Evolutionary conservation across 2,113 vertebrate genomes (phyloP).

Genomic region (Meriones unguiculatus): DNA sequence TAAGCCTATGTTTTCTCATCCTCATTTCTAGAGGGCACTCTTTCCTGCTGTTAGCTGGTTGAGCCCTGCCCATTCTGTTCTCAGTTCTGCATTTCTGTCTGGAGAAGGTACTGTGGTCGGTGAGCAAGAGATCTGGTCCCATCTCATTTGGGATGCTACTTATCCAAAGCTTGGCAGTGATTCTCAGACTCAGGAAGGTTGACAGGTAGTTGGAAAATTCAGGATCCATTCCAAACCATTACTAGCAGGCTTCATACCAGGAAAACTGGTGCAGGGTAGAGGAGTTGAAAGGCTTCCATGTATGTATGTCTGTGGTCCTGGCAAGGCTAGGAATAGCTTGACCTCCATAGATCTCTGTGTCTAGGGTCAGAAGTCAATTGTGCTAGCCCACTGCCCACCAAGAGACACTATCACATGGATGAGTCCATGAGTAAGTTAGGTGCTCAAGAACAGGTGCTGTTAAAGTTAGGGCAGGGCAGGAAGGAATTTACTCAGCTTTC

Average conservation of each 20-base stretch:
- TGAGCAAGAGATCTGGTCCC: not conserved
- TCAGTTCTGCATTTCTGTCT: not conserved
- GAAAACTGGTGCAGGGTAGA: not conserved
- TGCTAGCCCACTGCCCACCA: not conserved
- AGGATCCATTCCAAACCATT: not conserved
- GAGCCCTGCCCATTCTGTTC: accelerated
- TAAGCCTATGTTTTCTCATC: not conserved
- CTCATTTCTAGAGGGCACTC: not conserved
- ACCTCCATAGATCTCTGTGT: too few relatives aligned
- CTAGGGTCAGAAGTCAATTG: not conserved
- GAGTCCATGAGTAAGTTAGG: not conserved
- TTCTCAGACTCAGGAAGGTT: not conserved
- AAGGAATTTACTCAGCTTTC: not conserved
- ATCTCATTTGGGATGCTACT: not conserved
- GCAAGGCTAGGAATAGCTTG: not conserved
- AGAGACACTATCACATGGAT: not conserved
- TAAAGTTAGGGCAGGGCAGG: not conserved
- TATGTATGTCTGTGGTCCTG: not conserved
- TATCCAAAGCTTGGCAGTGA: not conserved
- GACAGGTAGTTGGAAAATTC: not conserved
- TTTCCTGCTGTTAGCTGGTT: not conserved
- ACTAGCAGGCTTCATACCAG: not conserved
- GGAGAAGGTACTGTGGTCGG: not conserved
- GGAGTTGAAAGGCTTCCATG: not conserved
- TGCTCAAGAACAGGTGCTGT: not conserved